Evolutionary conservation across 2,797 vertebrate genomes (phyloP).

Genomic region (Sebastes taczanowskii): DNA sequence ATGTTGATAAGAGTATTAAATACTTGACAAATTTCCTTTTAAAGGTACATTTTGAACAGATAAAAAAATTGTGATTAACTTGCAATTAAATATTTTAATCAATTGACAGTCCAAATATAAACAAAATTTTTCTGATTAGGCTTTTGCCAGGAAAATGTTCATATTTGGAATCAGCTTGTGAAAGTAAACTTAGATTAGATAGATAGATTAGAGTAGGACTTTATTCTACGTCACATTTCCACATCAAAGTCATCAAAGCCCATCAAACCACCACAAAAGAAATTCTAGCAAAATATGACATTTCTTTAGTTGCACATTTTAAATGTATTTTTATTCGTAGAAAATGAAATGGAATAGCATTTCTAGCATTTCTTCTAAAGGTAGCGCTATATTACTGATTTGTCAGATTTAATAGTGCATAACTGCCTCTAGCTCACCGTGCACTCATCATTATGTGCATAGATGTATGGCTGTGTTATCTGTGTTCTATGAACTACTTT

Average conservation of each 20-base stretch:
- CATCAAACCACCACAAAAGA: no score
- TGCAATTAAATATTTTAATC: no score
- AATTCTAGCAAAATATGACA: no score
- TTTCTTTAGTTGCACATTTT: background rate
- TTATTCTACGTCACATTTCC: background rate
- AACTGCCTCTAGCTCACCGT: background rate
- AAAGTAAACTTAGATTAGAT: background rate
- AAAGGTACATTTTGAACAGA: no score
- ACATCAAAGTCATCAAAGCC: no score
- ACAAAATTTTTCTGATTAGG: background rate
- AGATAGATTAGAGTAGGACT: background rate
- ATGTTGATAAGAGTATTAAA: no score
- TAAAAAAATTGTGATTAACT: no score
- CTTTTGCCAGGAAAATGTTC: background rate
- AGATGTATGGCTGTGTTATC: background rate
- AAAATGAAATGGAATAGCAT: background rate
- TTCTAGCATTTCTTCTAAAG: background rate
- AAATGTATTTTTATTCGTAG: background rate
- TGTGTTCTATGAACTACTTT: no score
- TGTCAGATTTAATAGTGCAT: background rate
- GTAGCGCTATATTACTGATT: background rate
- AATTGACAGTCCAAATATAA: no score
- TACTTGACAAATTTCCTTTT: no score
- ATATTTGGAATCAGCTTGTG: background rate
- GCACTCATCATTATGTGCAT: background rate